phyloP scores from a whole-genome alignment of 2,888 invertebrate genomes.

The Microplitis deprimator region DNA sequence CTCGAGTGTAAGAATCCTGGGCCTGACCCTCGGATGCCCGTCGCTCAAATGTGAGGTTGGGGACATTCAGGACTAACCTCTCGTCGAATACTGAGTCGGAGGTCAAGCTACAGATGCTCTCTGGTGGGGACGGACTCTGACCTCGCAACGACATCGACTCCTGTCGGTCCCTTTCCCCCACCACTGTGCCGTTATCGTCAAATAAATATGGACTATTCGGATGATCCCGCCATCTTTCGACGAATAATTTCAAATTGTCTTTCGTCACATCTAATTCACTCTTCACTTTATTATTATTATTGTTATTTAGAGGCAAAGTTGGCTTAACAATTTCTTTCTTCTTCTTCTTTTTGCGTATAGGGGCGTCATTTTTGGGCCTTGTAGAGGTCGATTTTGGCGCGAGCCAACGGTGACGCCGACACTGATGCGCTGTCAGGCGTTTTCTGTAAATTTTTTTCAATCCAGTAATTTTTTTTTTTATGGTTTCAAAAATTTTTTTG shows the following conservation, averaged over 20 bases:
- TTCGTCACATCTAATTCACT: constrained; percentile 82
- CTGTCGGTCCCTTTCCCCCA: constrained; percentile 41
- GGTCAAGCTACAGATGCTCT: constrained; percentile 79
- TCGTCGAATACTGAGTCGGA: constrained; percentile 51
- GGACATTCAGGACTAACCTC: constrained; percentile 35
- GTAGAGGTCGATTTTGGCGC: constrained; percentile 65
- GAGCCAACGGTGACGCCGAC: constrained; percentile 79
- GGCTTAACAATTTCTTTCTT: not conserved
- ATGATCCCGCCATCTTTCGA: constrained; percentile 91
- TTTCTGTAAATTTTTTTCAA: constrained; percentile 76
- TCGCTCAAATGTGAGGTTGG: constrained; percentile 73
- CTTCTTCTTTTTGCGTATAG: not conserved
- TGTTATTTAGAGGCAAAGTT: not conserved
- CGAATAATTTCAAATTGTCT: constrained; percentile 87
- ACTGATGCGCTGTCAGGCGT: constrained; percentile 81
- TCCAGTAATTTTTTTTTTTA: constrained; percentile 48
- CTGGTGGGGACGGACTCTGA: constrained; percentile 86
- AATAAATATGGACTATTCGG: constrained; percentile 90
- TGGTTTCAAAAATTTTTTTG: constrained; percentile 33
- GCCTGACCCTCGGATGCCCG: constrained; percentile 86
- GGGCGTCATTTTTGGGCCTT: constrained; percentile 3
- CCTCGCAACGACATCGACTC: constrained; percentile 73
- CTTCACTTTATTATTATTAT: constrained; percentile 47
- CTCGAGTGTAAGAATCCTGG: constrained; percentile 54
- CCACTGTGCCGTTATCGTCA: constrained; percentile 69